phyloP scores from a whole-genome alignment of 2,888 invertebrate genomes.

The Hesperia comma region DNA sequence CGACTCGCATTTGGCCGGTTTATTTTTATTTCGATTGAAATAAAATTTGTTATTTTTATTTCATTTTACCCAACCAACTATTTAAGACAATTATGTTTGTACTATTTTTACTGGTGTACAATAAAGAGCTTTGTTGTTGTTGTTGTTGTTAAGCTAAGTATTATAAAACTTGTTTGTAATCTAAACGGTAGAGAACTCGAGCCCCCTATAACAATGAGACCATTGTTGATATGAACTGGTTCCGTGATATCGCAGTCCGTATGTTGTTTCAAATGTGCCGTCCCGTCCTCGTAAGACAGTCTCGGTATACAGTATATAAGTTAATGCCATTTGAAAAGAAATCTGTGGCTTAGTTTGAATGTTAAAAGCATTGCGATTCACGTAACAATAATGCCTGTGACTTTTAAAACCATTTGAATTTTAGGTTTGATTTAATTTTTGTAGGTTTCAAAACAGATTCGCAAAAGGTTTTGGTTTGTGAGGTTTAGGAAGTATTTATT shows the following conservation, averaged over 20 bases:
- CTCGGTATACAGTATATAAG: not conserved
- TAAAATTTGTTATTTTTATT: too few species aligned
- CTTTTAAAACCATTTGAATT: not conserved
- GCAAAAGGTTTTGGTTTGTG: too few species aligned
- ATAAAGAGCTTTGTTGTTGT: too few species aligned
- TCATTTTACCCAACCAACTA: too few species aligned
- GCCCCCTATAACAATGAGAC: constrained; percentile 55
- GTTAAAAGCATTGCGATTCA: not conserved
- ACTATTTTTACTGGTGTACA: too few species aligned
- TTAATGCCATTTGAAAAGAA: too few species aligned
- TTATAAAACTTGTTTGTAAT: constrained; percentile 17
- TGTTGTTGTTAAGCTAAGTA: too few species aligned
- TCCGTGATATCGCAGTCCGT: constrained; percentile 57
- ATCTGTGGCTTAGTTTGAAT: not conserved
- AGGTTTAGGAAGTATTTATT: too few species aligned
- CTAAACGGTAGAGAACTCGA: constrained; percentile 38
- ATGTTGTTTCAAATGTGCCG: constrained; percentile 37
- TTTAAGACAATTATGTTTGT: too few species aligned
- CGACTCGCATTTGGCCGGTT: too few species aligned
- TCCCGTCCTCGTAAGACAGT: constrained; percentile 7
- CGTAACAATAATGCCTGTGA: not conserved
- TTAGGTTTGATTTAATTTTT: not conserved
- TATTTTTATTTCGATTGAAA: too few species aligned
- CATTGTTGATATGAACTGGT: constrained; percentile 66
- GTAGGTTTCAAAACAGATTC: too few species aligned